Evolutionary conservation across 2,113 vertebrate genomes (phyloP).

Genomic region (Carlito syrichta): DNA sequence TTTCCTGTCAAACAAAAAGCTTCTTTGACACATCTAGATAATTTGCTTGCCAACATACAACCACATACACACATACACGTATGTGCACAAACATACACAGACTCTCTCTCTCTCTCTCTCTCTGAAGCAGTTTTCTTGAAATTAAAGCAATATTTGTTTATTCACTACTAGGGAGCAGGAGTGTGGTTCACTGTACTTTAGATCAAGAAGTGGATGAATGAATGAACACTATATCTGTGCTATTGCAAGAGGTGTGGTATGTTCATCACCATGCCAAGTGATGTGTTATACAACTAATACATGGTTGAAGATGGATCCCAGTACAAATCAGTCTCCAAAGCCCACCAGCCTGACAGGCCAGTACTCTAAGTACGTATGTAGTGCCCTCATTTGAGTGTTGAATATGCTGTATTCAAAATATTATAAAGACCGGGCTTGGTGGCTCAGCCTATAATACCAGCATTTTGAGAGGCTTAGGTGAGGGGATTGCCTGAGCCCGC

Average conservation of each 20-base stretch:
- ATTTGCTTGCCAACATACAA: neutral
- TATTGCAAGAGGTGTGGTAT: neutral
- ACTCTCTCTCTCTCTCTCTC: too few species aligned
- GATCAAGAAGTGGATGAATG: neutral
- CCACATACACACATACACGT: neutral
- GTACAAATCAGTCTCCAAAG: neutral
- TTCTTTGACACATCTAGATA: neutral
- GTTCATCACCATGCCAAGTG: neutral
- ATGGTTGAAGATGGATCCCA: neutral
- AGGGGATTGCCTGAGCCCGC: too few species aligned
- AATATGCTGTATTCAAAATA: neutral
- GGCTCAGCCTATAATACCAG: too few species aligned
- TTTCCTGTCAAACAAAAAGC: neutral
- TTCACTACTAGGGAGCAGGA: neutral
- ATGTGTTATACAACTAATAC: neutral
- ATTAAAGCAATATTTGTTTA: neutral
- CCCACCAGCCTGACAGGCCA: neutral
- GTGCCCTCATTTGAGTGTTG: neutral
- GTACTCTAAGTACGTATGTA: neutral
- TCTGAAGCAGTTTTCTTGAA: neutral
- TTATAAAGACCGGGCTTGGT: too few species aligned
- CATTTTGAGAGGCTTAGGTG: too few species aligned
- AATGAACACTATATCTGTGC: neutral
- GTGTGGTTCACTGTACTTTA: neutral
- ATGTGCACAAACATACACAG: neutral